Evolutionary conservation across 1,140 invertebrate species (phyloP), one percentile per base, ranked within the genome.

Genomic region (Euglossa dilemma): DNA sequence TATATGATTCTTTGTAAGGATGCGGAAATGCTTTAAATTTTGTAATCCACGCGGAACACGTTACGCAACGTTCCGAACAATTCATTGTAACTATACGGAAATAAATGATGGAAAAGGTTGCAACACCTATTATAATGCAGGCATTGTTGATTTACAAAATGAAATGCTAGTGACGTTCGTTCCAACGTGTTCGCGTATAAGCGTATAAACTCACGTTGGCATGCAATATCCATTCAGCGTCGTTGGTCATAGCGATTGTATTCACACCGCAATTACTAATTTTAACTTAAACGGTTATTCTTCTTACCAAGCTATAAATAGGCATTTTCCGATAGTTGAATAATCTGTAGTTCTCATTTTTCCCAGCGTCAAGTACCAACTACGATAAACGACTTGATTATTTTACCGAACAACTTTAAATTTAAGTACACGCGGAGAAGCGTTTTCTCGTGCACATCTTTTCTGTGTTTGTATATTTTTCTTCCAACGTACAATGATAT

Each of bases 141-240:
- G 5, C 25, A 23, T 67, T 25, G n/a, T 23, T 45, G 11, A 28
- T 25, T 45, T 43, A 9, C 0, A 25, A 43, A 43, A 52, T 52
- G 59, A 66, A 66, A 56, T 20, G 3, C 11, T 73, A 52, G 12
- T 57, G 9, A 36, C 43, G 23, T 16, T 59, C 12, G 7, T 59
- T 45, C 36, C 23, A 36, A 57, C 9, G 28, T 56, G n/a, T n/a
- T 56, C 28, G 2, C 23, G 23, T 25, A 11, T 14, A 20, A 25
- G 2, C 5, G 12, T 14, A 25, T 11, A 28, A 36, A 56, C 61
- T 67, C 52, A 43, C 45, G 71, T 67, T 57, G 14, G 25, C 28
- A 43, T 67, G 52, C 72, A 81, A 67, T 18, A 45, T 59, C 52
- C 54, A 47, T 69, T 78, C 64, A 54, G 0, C 23, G 8, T 67